Evolutionary conservation across 1,140 invertebrate species (phyloP).

Genomic region (Lasaia peninsularis): DNA sequence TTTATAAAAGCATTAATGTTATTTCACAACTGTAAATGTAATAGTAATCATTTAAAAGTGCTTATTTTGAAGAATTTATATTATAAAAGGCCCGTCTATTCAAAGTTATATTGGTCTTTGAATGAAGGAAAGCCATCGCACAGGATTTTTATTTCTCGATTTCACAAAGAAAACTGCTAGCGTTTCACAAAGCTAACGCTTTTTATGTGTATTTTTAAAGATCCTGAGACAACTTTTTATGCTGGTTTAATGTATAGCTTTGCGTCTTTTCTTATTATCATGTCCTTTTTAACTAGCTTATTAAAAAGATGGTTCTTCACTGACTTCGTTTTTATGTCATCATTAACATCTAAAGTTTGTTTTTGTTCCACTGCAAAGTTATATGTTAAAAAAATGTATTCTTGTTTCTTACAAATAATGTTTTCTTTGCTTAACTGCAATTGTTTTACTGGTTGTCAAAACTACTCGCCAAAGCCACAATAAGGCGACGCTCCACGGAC

Average conservation of each 20-base stretch:
- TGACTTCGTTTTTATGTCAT: neutral
- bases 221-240: conserved; percentile 16
- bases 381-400: too few relatives aligned
- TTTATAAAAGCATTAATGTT: too few relatives aligned
- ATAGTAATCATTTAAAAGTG: too few relatives aligned
- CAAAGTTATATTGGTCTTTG: neutral
- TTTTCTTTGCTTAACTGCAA: too few relatives aligned
- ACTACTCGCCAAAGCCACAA: too few relatives aligned
- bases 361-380: too few relatives aligned
- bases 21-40: too few relatives aligned
- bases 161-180: conserved; percentile 31
- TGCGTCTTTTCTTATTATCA: neutral
- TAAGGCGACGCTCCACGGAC: too few relatives aligned
- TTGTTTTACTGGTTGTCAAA: too few relatives aligned
- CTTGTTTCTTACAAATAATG: too few relatives aligned
- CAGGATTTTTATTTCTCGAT: conserved; percentile 51
- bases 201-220: conserved; percentile 18
- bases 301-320: neutral
- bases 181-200: conserved; percentile 15
- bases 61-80: too few relatives aligned
- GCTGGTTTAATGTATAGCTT: conserved; percentile 3
- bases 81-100: neutral
- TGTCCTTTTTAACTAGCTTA: neutral
- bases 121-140: conserved; percentile 41
- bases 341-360: too few relatives aligned